phyloP scores from a whole-genome alignment of 2,113 vertebrate genomes.

The Onychostruthus taczanowskii region DNA sequence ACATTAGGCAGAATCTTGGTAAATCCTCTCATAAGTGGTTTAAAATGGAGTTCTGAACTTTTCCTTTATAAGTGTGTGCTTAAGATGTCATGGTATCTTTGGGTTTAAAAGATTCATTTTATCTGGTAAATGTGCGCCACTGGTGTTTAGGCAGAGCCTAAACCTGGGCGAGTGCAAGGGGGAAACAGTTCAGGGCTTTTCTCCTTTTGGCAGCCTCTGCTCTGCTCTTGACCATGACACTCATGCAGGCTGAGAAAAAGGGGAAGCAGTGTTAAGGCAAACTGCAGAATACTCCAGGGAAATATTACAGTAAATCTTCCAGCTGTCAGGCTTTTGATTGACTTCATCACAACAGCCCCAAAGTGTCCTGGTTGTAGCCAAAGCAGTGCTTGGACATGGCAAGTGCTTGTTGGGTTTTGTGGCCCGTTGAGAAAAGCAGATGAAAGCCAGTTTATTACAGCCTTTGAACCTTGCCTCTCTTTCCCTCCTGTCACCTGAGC shows the following conservation, averaged over 20 bases:
- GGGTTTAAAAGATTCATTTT: conserved; percentile 56
- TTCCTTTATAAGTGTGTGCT: conserved; percentile 39
- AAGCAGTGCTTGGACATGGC: background rate
- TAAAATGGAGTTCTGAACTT: conserved; percentile 77
- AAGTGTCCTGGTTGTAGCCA: background rate
- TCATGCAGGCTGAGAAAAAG: fast-evolving
- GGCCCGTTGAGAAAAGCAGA: conserved; percentile 1
- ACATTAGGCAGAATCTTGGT: conserved; percentile 76
- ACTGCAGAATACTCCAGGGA: background rate
- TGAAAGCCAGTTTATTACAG: conserved; percentile 36
- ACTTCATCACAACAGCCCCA: background rate
- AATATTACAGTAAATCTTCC: background rate
- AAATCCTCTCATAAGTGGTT: conserved; percentile 79
- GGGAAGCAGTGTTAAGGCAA: background rate
- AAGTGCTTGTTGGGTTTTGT: background rate
- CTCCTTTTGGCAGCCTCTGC: background rate
- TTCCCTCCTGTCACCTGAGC: conserved; percentile 30
- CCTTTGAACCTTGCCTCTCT: conserved; percentile 42
- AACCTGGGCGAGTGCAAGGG: background rate
- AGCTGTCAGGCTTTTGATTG: background rate
- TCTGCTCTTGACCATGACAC: background rate
- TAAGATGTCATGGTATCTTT: conserved; percentile 64
- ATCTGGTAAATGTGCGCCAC: background rate
- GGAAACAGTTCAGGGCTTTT: background rate
- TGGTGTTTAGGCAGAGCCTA: background rate